A percentile compares a stretch with the other conserved stretches of the same genome.
phyloP scores from a whole-genome alignment of 2,888 invertebrate species.

The Drosophila cyrtoloma region DNA sequence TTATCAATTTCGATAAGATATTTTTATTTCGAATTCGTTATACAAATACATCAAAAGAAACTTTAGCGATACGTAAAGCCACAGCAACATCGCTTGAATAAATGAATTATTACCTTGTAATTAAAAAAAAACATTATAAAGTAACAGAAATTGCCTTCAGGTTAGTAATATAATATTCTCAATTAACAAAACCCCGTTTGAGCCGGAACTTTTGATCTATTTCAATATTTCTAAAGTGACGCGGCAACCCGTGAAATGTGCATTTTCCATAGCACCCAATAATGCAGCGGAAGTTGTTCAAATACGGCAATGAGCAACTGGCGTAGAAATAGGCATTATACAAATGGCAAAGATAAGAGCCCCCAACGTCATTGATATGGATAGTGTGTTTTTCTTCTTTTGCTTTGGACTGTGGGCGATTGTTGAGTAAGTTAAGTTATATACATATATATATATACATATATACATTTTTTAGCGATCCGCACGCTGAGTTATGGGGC shows the following conservation, averaged over 20 bases:
- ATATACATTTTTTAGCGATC: constrained; percentile 19
- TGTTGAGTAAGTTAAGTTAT: constrained; percentile 1
- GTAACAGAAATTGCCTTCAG: not conserved
- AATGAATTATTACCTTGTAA: not conserved
- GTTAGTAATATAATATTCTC: not conserved
- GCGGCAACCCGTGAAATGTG: constrained; percentile 11
- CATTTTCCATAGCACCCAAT: not conserved
- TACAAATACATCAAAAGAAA: not conserved
- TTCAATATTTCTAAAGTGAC: not conserved
- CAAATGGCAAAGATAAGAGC: constrained; percentile 20
- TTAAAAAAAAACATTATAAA: not conserved
- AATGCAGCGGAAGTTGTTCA: constrained; percentile 28
- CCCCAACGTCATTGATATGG: constrained; percentile 13
- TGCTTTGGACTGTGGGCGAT: constrained; percentile 1
- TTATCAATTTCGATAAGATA: not conserved
- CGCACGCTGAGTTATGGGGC: constrained; percentile 56
- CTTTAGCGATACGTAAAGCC: not conserved
- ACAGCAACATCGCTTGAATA: not conserved
- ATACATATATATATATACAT: not conserved
- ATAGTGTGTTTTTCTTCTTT: not conserved
- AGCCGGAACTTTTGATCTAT: not conserved
- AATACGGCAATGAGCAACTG: not conserved
- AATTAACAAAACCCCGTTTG: constrained; percentile 5
- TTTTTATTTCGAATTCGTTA: not conserved
- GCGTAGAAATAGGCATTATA: constrained; percentile 4